Evolutionary conservation across 2,113 vertebrate species (phyloP).

Genomic region (Lethenteron reissneri): DNA sequence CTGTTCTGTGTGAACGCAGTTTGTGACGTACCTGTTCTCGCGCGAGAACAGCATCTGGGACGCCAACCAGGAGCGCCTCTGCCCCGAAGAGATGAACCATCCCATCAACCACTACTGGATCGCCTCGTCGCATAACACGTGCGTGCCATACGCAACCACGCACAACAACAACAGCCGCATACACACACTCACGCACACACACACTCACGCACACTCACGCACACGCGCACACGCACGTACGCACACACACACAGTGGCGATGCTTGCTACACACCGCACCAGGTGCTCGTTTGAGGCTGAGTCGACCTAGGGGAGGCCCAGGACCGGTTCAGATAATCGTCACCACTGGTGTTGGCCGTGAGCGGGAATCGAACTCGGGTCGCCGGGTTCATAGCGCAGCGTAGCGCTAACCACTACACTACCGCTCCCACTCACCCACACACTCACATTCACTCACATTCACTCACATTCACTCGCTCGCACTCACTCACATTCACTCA

Average conservation of each 20-base stretch:
- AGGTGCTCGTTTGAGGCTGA: too few relatives aligned
- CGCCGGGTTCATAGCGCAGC: too few relatives aligned
- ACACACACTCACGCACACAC: not conserved
- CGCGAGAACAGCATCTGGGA: slow-evolving; percentile 44
- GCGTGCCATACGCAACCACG: slow-evolving; percentile 8
- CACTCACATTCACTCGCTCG: too few relatives aligned
- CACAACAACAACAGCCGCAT: not conserved
- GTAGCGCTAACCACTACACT: too few relatives aligned
- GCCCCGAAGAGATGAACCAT: slow-evolving; percentile 40
- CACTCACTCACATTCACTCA: too few relatives aligned
- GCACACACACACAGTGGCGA: not conserved
- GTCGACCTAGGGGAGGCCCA: too few relatives aligned
- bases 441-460: too few relatives aligned
- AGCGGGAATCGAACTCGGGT: too few relatives aligned
- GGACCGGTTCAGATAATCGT: too few relatives aligned
- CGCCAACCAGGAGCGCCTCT: slow-evolving; percentile 22
- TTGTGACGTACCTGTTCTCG: slow-evolving; percentile 51
- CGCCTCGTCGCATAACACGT: slow-evolving; percentile 64
- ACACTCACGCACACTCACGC: not conserved
- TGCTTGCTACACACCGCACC: too few relatives aligned
- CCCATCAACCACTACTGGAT: slow-evolving; percentile 60
- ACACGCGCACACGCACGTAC: not conserved
- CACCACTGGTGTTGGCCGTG: too few relatives aligned
- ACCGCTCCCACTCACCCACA: too few relatives aligned
- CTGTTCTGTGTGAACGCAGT: slow-evolving; percentile 35